A percentile compares a stretch with the other conserved stretches of the same genome.
Conservation (phyloP, 2,113 vertebrate genomes). For the Oenanthe melanoleuca region DNA sequence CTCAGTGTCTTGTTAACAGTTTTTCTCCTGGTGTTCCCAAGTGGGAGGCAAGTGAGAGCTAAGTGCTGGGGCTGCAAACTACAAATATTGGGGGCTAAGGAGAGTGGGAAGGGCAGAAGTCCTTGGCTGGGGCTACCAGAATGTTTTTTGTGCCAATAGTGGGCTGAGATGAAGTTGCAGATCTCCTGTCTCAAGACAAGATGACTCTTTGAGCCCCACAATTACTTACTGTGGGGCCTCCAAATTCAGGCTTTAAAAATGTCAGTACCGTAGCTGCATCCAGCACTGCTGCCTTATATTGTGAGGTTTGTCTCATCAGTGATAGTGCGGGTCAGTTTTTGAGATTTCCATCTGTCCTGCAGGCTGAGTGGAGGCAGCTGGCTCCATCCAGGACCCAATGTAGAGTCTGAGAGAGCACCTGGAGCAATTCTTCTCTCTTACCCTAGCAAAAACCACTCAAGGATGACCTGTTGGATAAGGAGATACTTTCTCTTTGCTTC, state of each 20-base stretch:
- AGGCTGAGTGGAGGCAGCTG: not conserved
- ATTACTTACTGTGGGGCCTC: not conserved
- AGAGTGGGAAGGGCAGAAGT: not conserved
- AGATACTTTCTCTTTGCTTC: not conserved
- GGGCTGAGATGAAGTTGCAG: not conserved
- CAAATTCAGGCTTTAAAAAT: not conserved
- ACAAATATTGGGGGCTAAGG: too few relatives aligned
- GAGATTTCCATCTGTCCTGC: not conserved
- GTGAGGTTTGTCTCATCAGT: not conserved
- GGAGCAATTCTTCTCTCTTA: not conserved
- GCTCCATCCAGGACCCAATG: not conserved
- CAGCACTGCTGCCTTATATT: not conserved
- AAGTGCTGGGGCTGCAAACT: not conserved
- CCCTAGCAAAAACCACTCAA: not conserved
- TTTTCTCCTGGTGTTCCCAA: not conserved
- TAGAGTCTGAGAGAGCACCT: not conserved
- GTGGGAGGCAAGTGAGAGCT: not conserved
- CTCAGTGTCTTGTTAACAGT: not conserved
- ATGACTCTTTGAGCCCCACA: not conserved
- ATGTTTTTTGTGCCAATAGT: rapidly evolving
- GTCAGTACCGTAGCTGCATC: not conserved
- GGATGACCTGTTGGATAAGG: not conserved
- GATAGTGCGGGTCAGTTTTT: not conserved
- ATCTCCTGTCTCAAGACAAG: not conserved
- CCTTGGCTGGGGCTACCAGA: not conserved